Evolutionary conservation across 2,888 invertebrate genomes (phyloP), one percentile per base, ranked within the genome.

Genomic region (Agrilus cyanescens): DNA sequence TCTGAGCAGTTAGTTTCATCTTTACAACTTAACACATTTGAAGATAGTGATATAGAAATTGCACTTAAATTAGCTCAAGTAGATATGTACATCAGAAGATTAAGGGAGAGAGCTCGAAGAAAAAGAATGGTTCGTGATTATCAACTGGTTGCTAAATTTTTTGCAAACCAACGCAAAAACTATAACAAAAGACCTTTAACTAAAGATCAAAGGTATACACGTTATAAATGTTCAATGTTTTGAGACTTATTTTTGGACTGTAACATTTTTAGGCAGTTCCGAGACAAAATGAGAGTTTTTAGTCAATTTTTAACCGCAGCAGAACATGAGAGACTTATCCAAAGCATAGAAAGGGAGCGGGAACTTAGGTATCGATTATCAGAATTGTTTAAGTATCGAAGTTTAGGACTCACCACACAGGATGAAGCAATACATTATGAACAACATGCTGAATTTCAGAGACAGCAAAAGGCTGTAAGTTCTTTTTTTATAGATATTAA

Each of bases 51-150:
- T 54, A 72, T 90, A 49, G 95, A 95, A 67, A 80, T 86, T 59
- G 85, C 86, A 46, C 69, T 94, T 29, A 94, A 94, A 68, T 68
- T 94, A 53, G 85, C 91, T 16, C 87, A 93, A 70, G 88, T 94
- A 44, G 93, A 93, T 60, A 91, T 91, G 72, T 95, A 94, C 61
- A 83, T 83, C 4, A 73, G 86, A 46, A 73, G 87, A 50, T 66
- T 93, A 40, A 71, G 88, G 40, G 95, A 95, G 63, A 73, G 95
- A 48, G 85, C 86, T 34, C 74, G 90, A 52, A 75, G 93, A 63
- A 95, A 95, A 76, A 74, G 89, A 41, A 78, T 95, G 41, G 89
- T 89, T 12, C 73, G 90, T 39, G 93, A 94, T 63, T 94, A 85
- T 68, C 91, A 90, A 56, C 72, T 96, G 13, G 89, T 93, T 3